Base-by-base conservation (phyloP, 2,797 vertebrate genomes). In the Telmatherina bonti region DNA sequence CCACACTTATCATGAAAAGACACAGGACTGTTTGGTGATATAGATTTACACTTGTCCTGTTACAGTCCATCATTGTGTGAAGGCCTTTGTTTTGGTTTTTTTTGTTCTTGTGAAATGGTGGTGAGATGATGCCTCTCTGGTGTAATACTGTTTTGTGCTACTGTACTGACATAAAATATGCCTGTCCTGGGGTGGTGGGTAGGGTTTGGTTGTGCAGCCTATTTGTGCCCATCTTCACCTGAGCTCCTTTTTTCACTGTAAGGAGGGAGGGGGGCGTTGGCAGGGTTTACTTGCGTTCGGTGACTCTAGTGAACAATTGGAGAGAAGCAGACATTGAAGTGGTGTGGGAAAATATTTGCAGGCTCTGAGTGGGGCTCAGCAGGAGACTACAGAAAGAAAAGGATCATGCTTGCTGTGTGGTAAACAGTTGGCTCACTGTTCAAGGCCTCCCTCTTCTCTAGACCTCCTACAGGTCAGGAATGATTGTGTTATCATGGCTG, bases 281-380 rank as follows among this genome's bases (percentile, higher is more conserved):
- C 53, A 62, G 70, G 54, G 24, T 77, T 76, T 49, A 68, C 64
- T 84, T 83, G 9, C 5, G 0, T 72, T 67, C 38, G 65, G 66
- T 74, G 16, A 63, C 59, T 31, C 12, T 13, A 59, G 45, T 55
- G 60, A 85, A 51, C 52, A 70, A 33, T 79, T 65, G 79, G 41
- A 74, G 51, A 36, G 64, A 62, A 67, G 53, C 57, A 45, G 85
- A 89, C 79, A 89, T 89, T 60, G 45, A 77, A 89, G 86, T 81
- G 45, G 67, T 65, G 81, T 92, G 89, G 77, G 92, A 94, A 93
- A 78, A 56, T 74, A 56, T 78, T 80, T 10, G 1, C 57, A 62
- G 73, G 49, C 53, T 67, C 41, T 57, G 58, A 76, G 58, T 79
- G 45, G 52, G 74, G 20, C 41, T 78, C 45, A 52, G 81, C 53